A percentile compares a stretch with the other conserved stretches of the same genome.
Conservation (phyloP, 1,140 invertebrate genomes). For the Lasioglossum albipes region DNA sequence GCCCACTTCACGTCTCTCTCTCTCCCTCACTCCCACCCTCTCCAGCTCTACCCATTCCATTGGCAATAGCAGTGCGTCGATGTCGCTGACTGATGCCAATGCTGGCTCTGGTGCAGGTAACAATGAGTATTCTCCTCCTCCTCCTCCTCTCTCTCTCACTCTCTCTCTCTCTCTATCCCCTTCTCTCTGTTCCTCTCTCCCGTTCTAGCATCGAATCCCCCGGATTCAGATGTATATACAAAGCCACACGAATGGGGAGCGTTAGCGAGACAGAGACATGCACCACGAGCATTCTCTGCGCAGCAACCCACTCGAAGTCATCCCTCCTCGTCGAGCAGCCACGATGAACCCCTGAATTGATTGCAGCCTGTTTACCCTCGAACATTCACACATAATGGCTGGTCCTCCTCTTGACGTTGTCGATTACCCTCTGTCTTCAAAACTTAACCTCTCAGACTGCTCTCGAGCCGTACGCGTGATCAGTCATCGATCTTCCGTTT, state of each 20-base stretch:
- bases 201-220: conserved; percentile 7
- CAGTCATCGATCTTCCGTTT: conserved; percentile 25
- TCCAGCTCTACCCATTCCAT: not conserved
- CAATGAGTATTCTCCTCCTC: conserved; percentile 38
- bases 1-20: conserved; percentile 36
- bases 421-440: conserved; percentile 60
- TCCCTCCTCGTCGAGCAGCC: conserved; percentile 60
- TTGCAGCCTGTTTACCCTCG: conserved; percentile 70
- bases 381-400: conserved; percentile 61
- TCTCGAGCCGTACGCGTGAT: conserved; percentile 25
- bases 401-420: conserved; percentile 42
- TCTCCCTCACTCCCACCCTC: conserved; percentile 39
- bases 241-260: conserved; percentile 15
- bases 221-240: conserved; percentile 40
- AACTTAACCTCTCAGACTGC: conserved; percentile 52
- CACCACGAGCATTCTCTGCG: conserved; percentile 46
- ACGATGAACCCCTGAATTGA: conserved; percentile 71
- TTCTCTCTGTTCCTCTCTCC: not conserved
- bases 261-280: not conserved
- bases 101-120: conserved; percentile 40
- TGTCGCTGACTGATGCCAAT: conserved; percentile 55
- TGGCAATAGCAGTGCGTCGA: conserved; percentile 49
- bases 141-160: not conserved
- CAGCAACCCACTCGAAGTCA: conserved; percentile 65
- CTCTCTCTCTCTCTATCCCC: not conserved